These are phyloP conservation scores for Drosophila triauraria DNA, from an alignment of 1,140 invertebrate species.

Conservation along the genomic window DNA sequence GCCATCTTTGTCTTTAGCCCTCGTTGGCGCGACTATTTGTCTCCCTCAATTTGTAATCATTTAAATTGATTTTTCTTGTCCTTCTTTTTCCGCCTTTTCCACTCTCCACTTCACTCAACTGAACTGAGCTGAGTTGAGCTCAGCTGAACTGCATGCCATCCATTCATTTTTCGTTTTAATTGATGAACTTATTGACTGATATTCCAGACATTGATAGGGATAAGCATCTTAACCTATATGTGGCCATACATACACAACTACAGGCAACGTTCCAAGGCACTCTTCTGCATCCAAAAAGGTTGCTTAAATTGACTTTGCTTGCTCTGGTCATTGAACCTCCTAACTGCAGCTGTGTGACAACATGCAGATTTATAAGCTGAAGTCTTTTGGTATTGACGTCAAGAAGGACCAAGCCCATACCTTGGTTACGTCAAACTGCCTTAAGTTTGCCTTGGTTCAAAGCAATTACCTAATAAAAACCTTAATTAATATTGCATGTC, in stretches of 20 bases:
- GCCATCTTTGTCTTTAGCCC: constrained; percentile 45
- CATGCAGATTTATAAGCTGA: constrained; percentile 43
- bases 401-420: constrained; percentile 24
- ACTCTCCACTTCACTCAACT: constrained; percentile 24
- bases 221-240: constrained; percentile 64
- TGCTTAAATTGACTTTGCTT: constrained; percentile 57
- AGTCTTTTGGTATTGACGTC: constrained; percentile 30
- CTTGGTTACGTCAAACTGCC: constrained; percentile 23
- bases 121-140: constrained; percentile 8
- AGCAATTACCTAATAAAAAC: constrained; percentile 78
- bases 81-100: constrained; percentile 46
- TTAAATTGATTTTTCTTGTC: constrained; percentile 84
- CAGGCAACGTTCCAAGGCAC: constrained; percentile 1
- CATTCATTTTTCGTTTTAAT: constrained; percentile 61
- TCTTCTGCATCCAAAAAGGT: constrained; percentile 44
- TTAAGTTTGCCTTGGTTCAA: constrained; percentile 48
- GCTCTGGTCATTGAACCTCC: constrained; percentile 63
- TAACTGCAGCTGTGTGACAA: constrained; percentile 30
- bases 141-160: constrained; percentile 15
- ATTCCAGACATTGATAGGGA: constrained; percentile 51
- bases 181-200: constrained; percentile 70
- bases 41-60: constrained; percentile 82
- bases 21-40: constrained; percentile 67
- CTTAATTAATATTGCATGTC: constrained; percentile 81
- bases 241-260: constrained; percentile 8